These are phyloP conservation scores for Alviniconcha strummeri DNA, from an alignment of 2,888 invertebrate species.

Conservation along the genomic window DNA sequence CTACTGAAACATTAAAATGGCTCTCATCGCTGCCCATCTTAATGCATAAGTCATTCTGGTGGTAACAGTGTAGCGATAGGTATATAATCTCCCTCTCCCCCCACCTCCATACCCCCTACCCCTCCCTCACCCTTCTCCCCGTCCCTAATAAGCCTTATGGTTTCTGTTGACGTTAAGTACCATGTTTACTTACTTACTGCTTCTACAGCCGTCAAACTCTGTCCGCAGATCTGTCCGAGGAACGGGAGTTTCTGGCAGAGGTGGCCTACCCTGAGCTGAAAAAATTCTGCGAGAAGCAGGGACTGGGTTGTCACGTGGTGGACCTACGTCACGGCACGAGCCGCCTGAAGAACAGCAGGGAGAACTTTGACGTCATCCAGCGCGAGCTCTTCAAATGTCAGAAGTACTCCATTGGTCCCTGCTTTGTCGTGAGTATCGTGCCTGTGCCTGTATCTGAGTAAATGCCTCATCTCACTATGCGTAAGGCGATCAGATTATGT, in stretches of 20 bases:
- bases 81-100: too few relatives aligned
- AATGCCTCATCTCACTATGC: neutral
- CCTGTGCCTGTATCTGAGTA: neutral
- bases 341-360: slow-evolving; percentile 38
- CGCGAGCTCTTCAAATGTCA: slow-evolving; percentile 37
- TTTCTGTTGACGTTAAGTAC: too few relatives aligned
- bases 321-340: slow-evolving; percentile 43
- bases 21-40: too few relatives aligned
- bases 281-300: slow-evolving; percentile 41
- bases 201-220: too few relatives aligned
- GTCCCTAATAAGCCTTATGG: too few relatives aligned
- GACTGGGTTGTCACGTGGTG: slow-evolving; percentile 45
- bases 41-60: too few relatives aligned
- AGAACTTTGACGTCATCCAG: slow-evolving; percentile 43
- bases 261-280: slow-evolving; percentile 43
- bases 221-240: slow-evolving; percentile 43
- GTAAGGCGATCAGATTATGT: neutral
- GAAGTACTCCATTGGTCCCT: slow-evolving; percentile 42
- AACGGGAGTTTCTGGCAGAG: slow-evolving; percentile 46
- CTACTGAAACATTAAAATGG: too few relatives aligned
- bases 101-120: too few relatives aligned
- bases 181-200: too few relatives aligned
- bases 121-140: too few relatives aligned
- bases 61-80: too few relatives aligned
- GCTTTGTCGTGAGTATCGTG: slow-evolving; percentile 40